A percentile compares a stretch with the other conserved stretches of the same genome.
Evolutionary conservation across 2,888 invertebrate genomes (phyloP).

Genomic region (Cremastobaeus sp.): DNA sequence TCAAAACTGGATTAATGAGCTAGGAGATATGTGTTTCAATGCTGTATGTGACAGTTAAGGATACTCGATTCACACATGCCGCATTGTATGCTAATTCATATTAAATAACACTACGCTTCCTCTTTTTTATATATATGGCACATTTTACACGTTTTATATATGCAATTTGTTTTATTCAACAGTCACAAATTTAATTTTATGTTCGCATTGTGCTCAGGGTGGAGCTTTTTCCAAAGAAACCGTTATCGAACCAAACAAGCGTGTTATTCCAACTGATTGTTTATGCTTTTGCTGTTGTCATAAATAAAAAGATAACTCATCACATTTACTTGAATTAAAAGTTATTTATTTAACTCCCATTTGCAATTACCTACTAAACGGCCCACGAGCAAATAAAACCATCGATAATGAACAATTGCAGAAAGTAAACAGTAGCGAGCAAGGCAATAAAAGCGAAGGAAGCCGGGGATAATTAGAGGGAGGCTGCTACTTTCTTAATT

Average conservation of each 20-base stretch:
- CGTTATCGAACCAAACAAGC: too few relatives aligned
- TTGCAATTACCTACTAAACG: too few relatives aligned
- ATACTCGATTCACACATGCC: constrained; percentile 32
- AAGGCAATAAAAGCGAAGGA: too few relatives aligned
- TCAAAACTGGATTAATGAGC: constrained; percentile 50
- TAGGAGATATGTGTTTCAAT: constrained; percentile 23
- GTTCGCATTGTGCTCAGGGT: too few relatives aligned
- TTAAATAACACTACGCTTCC: constrained; percentile 52
- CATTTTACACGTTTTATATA: constrained; percentile 32
- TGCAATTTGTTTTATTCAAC: constrained; percentile 5
- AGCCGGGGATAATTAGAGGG: background rate
- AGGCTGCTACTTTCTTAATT: constrained; percentile 14
- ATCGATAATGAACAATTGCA: too few relatives aligned
- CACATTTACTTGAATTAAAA: too few relatives aligned
- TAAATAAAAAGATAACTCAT: too few relatives aligned
- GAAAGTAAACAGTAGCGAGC: background rate
- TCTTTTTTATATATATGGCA: constrained; percentile 23
- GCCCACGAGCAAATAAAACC: too few relatives aligned
- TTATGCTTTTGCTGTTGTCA: too few relatives aligned
- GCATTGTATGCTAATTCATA: constrained; percentile 47
- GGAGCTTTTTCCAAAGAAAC: too few relatives aligned
- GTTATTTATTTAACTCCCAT: too few relatives aligned
- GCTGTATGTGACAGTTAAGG: constrained; percentile 42
- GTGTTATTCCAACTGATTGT: too few relatives aligned
- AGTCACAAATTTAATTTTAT: background rate